Evolutionary conservation across 2,888 invertebrate genomes (phyloP), one percentile per base, ranked within the genome.

Genomic region (Hedya salicella): DNA sequence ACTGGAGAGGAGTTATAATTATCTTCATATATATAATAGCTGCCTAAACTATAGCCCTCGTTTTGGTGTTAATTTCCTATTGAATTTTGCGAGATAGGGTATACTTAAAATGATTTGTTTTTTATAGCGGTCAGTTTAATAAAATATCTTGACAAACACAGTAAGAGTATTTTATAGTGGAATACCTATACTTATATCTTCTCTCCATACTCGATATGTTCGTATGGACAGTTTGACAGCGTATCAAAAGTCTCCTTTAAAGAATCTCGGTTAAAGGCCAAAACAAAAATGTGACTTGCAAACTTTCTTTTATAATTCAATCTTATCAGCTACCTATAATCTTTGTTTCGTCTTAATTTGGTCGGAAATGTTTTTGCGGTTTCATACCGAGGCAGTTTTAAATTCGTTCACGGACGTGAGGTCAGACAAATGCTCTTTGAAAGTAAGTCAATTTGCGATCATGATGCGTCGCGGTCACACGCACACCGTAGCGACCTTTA

Each of bases 361-460:
- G 72, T 73, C 71, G 76, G 68, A 49, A 69, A 75, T 71, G 72
- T 73, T 74, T 71, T 77, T 82, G 85, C 70, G 84, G 86, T 81
- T 79, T 73, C 68, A 70, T 70, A 77, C 75, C 76, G 76, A 75
- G 78, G 72, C 75, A 76, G 79, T 72, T 80, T 78, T 80, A 76
- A 78, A 81, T 82, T 78, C 73, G 78, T 75, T 74, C 75, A 77
- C 72, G 74, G 78, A 83, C 83, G 81, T 84, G 82, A 81, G 80
- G 74, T 77, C 75, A 66, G 75, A 71, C 65, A 79, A 78, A 79
- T 77, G 74, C 73, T 69, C 68, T 56, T 79, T 77, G 78, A 82
- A 85, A 83, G 80, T 82, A 81, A 82, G 75, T 74, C 78, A 79
- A 75, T 77, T 72, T 73, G 74, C 46, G 50, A 52, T 52, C 63